phyloP scores from a whole-genome alignment of 2,113 vertebrate genomes.

The Rattus norvegicus region DNA sequence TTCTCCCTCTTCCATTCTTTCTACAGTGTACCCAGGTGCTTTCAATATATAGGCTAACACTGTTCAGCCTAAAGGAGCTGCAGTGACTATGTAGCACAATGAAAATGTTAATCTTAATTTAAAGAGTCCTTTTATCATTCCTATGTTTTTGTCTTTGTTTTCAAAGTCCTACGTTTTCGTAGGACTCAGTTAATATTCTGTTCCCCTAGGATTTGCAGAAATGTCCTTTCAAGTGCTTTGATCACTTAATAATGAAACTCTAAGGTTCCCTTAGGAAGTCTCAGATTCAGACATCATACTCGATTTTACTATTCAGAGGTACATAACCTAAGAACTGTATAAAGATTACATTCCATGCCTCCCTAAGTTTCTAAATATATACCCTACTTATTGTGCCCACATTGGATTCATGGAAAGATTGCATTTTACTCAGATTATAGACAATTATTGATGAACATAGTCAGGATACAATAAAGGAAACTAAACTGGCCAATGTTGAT shows the following conservation, averaged over 20 bases:
- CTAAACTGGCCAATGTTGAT: background rate
- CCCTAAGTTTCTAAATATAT: background rate
- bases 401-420: background rate
- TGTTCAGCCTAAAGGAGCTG: background rate
- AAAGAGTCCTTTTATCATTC: background rate
- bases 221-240: background rate
- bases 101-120: background rate
- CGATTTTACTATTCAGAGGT: background rate
- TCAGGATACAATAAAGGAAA: background rate
- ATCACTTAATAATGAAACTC: background rate
- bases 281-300: background rate
- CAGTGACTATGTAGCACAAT: background rate
- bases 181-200: background rate
- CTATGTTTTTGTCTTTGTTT: background rate
- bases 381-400: fast-evolving
- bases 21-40: background rate
- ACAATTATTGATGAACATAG: background rate
- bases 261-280: background rate
- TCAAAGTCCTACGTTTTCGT: no score
- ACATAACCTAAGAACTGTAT: background rate
- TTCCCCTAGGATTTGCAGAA: background rate
- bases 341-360: background rate
- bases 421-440: background rate
- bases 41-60: no score
- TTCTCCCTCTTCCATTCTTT: background rate